Conservation (phyloP, 2,888 invertebrate genomes). For the Drosophila barbarae region DNA sequence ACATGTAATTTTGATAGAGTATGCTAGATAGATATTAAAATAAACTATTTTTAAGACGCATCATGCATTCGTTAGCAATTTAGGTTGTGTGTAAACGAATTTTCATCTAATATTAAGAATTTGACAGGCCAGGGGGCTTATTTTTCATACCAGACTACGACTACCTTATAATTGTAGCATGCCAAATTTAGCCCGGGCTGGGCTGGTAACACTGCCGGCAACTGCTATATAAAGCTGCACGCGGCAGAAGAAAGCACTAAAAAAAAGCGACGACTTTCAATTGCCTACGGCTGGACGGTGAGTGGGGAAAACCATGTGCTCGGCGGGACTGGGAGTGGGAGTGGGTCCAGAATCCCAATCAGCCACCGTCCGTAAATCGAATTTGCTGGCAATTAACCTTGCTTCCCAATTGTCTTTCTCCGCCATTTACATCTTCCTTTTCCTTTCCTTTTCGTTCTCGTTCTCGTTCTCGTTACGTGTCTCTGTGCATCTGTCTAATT, state of each 20-base stretch:
- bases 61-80: too few species aligned
- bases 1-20: too few species aligned
- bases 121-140: too few species aligned
- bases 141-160: too few species aligned
- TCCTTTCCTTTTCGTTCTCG: neutral
- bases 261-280: neutral
- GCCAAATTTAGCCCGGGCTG: too few species aligned
- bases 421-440: neutral
- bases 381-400: conserved; percentile 17
- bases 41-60: too few species aligned
- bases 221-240: conserved; percentile 14
- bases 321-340: neutral
- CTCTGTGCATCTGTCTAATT: conserved; percentile 9
- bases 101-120: too few species aligned
- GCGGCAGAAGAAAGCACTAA: neutral
- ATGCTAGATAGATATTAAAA: too few species aligned
- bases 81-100: too few species aligned
- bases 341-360: neutral
- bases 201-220: neutral
- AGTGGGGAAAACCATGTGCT: conserved; percentile 31
- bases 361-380: conserved; percentile 7
- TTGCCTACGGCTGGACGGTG: conserved; percentile 25
- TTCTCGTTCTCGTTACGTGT: conserved; percentile 5
- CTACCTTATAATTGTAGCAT: too few species aligned
- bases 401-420: conserved; percentile 15